Evolutionary conservation across 2,888 invertebrate genomes (phyloP).

Genomic region (Eilema sororculum): DNA sequence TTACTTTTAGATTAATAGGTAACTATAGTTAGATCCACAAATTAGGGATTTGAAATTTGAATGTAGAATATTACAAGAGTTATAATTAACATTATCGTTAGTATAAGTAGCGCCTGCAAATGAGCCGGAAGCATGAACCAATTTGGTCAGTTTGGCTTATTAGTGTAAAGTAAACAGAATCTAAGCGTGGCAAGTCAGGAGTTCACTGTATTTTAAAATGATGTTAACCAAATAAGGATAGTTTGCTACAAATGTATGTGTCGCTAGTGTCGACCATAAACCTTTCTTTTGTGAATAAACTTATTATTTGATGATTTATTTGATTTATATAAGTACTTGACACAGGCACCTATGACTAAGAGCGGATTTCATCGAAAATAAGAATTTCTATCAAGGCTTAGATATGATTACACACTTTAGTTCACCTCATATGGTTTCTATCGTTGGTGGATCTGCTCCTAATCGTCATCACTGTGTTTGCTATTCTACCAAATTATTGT

Average conservation of each 20-base stretch:
- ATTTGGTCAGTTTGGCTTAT: too few relatives aligned
- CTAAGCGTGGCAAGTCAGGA: not conserved
- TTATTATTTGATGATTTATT: not conserved
- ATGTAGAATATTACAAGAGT: not conserved
- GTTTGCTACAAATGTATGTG: not conserved
- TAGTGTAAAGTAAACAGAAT: not conserved
- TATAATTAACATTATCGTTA: not conserved
- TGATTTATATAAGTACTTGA: not conserved
- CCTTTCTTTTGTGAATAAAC: not conserved
- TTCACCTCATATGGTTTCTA: not conserved
- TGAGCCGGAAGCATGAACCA: not conserved
- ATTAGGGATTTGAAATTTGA: too few relatives aligned
- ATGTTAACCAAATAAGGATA: not conserved
- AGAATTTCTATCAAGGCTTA: not conserved
- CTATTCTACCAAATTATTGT: constrained; percentile 11
- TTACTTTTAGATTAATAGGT: too few relatives aligned
- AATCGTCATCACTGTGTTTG: not conserved
- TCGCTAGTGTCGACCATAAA: not conserved
- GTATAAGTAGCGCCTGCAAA: not conserved
- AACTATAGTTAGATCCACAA: not conserved
- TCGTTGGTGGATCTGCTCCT: not conserved
- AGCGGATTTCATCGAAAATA: not conserved
- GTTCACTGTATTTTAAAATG: not conserved
- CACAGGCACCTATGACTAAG: not conserved
- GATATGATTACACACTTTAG: not conserved